These are phyloP conservation scores for Ciona savignyi DNA, from an alignment of 23 tunicate species.

Conservation along the genomic window DNA sequence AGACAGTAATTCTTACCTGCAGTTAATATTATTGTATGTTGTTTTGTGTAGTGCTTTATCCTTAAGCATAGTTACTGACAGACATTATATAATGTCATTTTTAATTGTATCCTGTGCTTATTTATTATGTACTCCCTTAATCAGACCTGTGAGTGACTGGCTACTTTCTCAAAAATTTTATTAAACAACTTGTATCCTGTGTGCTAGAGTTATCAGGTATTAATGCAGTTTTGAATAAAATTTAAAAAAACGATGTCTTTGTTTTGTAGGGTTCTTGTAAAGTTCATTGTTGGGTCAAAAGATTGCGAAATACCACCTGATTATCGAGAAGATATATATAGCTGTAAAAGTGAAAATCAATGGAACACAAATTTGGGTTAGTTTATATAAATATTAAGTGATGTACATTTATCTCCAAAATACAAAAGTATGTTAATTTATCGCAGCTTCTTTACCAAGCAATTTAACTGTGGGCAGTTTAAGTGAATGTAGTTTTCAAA, in stretches of 20 bases:
- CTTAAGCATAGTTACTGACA: slow-evolving; percentile 29
- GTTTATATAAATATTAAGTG: neutral
- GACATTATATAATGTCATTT: slow-evolving; percentile 19
- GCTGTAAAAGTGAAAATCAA: neutral
- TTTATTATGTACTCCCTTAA: slow-evolving; percentile 2
- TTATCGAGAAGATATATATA: slow-evolving; percentile 7
- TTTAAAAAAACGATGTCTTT: neutral
- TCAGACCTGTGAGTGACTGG: slow-evolving; percentile 21
- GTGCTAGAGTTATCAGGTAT: too few species aligned
- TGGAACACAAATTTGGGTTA: neutral
- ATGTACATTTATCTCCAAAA: neutral
- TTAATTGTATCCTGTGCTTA: slow-evolving; percentile 1
- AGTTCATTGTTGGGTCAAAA: slow-evolving; percentile 4
- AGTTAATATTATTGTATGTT: slow-evolving; percentile 36
- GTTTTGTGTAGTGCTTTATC: slow-evolving; percentile 48
- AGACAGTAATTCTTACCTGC: slow-evolving; percentile 28
- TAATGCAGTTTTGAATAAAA: neutral
- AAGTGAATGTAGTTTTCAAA: neutral
- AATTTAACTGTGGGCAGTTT: neutral
- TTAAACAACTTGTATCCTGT: neutral
- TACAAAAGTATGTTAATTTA: neutral
- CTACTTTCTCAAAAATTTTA: neutral
- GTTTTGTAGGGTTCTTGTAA: neutral
- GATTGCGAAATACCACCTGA: slow-evolving; percentile 23
- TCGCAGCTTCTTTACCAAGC: neutral